Percentiles rank a stretch among this genome's conserved stretches.
phyloP scores from a whole-genome alignment of 2,797 vertebrate genomes.

The Coregonus suidteri region DNA sequence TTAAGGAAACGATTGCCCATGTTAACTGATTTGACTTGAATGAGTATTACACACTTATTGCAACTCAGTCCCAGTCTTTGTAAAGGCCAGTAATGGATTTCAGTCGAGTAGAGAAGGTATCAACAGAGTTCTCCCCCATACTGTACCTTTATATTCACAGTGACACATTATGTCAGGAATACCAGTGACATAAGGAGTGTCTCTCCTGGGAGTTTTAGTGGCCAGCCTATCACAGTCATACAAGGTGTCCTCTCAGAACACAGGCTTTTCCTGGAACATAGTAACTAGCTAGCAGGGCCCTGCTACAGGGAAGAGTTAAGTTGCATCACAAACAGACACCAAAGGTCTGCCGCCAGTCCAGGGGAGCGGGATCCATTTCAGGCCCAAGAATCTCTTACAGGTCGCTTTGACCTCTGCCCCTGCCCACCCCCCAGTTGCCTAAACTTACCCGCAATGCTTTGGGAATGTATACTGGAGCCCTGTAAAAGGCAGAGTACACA shows the following conservation, averaged over 20 bases:
- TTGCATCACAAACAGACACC: constrained; percentile 26
- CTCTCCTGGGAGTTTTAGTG: not conserved
- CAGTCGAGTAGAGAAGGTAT: not conserved
- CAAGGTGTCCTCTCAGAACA: constrained; percentile 15
- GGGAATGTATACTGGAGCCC: constrained; percentile 26
- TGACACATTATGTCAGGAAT: not conserved
- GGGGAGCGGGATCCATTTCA: constrained; percentile 48
- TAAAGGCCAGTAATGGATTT: not conserved
- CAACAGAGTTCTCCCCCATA: no score
- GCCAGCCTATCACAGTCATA: constrained; percentile 3
- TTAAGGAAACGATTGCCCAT: not conserved
- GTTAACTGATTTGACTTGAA: constrained; percentile 16
- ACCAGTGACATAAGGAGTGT: not conserved
- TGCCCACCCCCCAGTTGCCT: constrained; percentile 42
- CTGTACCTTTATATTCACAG: not conserved
- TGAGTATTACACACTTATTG: not conserved
- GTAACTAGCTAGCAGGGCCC: not conserved
- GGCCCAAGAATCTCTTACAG: constrained; percentile 40
- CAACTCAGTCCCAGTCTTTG: not conserved
- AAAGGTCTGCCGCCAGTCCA: constrained; percentile 27
- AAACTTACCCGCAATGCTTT: constrained; percentile 35
- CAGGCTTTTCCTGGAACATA: constrained; percentile 12
- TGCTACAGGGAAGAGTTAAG: constrained; percentile 5
- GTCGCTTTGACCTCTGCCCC: constrained; percentile 42
- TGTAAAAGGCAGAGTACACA: constrained; percentile 15